Evolutionary conservation across 2,797 vertebrate species (phyloP), one percentile per base, ranked within the genome.

Genomic region (Lepilemur ruficaudatus): DNA sequence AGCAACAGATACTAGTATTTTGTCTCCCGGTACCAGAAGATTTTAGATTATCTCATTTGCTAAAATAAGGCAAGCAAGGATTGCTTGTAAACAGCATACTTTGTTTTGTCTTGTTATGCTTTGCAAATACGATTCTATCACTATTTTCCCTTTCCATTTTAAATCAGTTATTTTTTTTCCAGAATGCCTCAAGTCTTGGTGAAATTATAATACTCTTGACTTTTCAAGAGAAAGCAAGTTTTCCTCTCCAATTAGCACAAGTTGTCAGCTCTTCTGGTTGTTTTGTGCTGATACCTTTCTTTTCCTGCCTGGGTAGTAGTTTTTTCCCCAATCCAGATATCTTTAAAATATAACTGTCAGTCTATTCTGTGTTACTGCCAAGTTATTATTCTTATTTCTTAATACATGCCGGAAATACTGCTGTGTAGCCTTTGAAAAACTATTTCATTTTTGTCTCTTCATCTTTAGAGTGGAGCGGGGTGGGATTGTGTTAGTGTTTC

Each of bases 221-320:
- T 95, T 96, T 48, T 23, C 32, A 93, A 59, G 11, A 87, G 50
- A 94, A 89, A 90, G 22, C 52, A 35, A 3, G 1, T 89, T 95
- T 97, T 97, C 76, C 89, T 97, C 38, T 96, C 48, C 23, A 25
- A 18, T 84, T 92, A 15, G 46, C 32, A 35, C 55, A 57, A 43
- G 41, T 97, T 86, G 63, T 91, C 84, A 97, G 0, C 69, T 83
- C 10, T 63, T 93, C 72, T 55, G 61, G 7, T 82, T 73, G 43
- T 69, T 73, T 73, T 61, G 8, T 93, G 15, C 67, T 76, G 83
- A 9, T 79, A 10, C 10, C 20, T 89, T 63, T 82, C 80, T 93
- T 95, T 65, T 41, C 46, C 76, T 3, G 5, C 43, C 43, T 82
- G 57, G 41, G 15, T 88, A 84, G 4, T 80, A 22, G 73, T 95